Evolutionary conservation across 1,140 invertebrate genomes (phyloP), one percentile per base, ranked within the genome.

Genomic region (Drosophila bocki): DNA sequence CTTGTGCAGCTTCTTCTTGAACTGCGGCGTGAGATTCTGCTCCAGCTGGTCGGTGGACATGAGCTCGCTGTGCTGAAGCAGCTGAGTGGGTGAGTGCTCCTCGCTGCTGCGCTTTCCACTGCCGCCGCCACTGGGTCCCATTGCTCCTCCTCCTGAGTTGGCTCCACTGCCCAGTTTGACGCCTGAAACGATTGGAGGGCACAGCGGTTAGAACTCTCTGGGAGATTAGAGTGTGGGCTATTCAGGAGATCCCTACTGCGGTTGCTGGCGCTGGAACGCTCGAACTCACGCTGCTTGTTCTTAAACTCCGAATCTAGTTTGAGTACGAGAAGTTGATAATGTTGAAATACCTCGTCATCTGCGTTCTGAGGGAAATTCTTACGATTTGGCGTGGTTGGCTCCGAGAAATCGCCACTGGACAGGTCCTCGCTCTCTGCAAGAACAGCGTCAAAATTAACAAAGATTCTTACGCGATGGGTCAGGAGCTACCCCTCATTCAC

Each of bases 1-100:
- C 86, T 98, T 97, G 74, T 96, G 95, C 1, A 98, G 93, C 91
- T 97, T 97, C 92, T 97, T 97, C 42, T 95, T 94, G 91, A 97
- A 97, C 69, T 97, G 96, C 1, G 95, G 94, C 3, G 96, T 95
- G 5, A 97, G 87, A 79, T 96, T 95, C 48, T 96, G 95, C 75
- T 96, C 95, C 35, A 93, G 83, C 13, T 93, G 67, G 32, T 93
- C 84, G 12, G 91, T 82, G 58, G 91, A 86, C 65, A 85, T 58
- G 9, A 90, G 70, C 13, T 90, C 85, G 37, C 58, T 79, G 58
- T 84, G 78, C 19, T 78, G n/a, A 1, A 53, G 9, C 35, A 81
- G 57, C 41, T 91, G 80, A 0, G 85, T 88, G 48, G 85, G 85
- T 5, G 86, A 90, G 57, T 90, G 86, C 57, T 90, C 85, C 32